These are phyloP conservation scores for Gymnoscopelus microlampas DNA, from an alignment of 2,797 vertebrate genomes.

Conservation along the genomic window DNA sequence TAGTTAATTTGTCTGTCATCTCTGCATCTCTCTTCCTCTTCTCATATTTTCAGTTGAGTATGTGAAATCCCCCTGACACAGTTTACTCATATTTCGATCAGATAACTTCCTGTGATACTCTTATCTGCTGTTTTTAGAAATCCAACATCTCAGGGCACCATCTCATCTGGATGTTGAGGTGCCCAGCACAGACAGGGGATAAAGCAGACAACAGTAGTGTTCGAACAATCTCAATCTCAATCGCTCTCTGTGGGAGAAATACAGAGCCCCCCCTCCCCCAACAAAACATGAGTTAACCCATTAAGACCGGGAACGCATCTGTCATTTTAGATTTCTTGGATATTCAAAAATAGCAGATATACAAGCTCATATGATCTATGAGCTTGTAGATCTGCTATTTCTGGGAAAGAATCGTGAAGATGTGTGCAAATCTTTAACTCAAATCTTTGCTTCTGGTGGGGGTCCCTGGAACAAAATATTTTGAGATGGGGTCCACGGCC, in stretches of 20 bases:
- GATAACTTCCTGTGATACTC: constrained; percentile 38
- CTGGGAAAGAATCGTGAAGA: too few relatives aligned
- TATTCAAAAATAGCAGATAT: too few relatives aligned
- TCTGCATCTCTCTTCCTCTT: neutral
- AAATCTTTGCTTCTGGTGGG: too few relatives aligned
- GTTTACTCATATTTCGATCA: constrained; percentile 18
- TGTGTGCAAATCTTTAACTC: too few relatives aligned
- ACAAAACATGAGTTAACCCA: too few relatives aligned
- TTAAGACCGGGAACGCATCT: too few relatives aligned
- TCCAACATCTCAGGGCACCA: constrained; percentile 58
- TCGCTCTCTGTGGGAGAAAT: neutral
- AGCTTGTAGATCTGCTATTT: too few relatives aligned
- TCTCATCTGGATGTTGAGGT: constrained; percentile 56
- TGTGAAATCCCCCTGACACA: constrained; percentile 44
- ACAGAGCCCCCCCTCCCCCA: too few relatives aligned
- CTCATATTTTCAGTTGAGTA: constrained; percentile 21
- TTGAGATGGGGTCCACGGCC: too few relatives aligned
- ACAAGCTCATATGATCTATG: too few relatives aligned
- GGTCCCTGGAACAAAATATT: too few relatives aligned
- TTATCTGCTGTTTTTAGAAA: constrained; percentile 43
- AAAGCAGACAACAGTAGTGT: constrained; percentile 43
- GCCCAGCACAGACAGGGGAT: constrained; percentile 60
- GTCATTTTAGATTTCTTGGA: too few relatives aligned
- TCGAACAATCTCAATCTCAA: constrained; percentile 15
- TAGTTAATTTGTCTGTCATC: neutral